Percentiles rank a stretch among this genome's conserved stretches.
Conservation (phyloP, 2,888 invertebrate species). For the Stenodema calcarata region DNA sequence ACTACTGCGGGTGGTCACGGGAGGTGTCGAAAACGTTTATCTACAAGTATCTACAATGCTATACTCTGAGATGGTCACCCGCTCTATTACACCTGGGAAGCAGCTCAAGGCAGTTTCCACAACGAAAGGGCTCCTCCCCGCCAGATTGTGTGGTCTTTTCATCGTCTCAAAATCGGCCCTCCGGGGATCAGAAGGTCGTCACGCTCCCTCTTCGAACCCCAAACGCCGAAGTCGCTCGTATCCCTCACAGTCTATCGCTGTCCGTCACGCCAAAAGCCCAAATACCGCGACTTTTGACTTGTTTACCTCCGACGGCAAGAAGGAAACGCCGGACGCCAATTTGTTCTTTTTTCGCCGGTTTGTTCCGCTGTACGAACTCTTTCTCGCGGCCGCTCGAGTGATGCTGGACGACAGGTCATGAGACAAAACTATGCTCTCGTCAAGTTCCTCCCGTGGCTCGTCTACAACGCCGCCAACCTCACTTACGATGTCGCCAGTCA, state of each 20-base stretch:
- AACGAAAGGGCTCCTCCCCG: not conserved
- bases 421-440: conserved; percentile 32
- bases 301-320: not conserved
- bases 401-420: not conserved
- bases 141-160: not conserved
- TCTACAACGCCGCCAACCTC: conserved; percentile 53
- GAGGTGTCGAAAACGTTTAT: not conserved
- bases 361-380: no score
- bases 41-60: not conserved
- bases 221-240: not conserved
- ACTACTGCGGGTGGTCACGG: no score
- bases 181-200: not conserved
- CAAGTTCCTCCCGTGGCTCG: conserved; percentile 53
- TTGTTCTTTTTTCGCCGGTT: not conserved
- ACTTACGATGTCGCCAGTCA: conserved; percentile 54
- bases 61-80: not conserved
- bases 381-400: not conserved
- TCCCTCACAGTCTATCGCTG: not conserved
- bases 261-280: not conserved
- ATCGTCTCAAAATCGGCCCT: not conserved
- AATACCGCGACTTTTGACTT: no score
- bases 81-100: not conserved
- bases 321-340: not conserved
- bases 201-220: not conserved
- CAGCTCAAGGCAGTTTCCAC: not conserved